Percentiles rank a stretch among this genome's conserved stretches.
phyloP scores from a whole-genome alignment of 1,140 invertebrate genomes.

The Berghia stephanieae region DNA sequence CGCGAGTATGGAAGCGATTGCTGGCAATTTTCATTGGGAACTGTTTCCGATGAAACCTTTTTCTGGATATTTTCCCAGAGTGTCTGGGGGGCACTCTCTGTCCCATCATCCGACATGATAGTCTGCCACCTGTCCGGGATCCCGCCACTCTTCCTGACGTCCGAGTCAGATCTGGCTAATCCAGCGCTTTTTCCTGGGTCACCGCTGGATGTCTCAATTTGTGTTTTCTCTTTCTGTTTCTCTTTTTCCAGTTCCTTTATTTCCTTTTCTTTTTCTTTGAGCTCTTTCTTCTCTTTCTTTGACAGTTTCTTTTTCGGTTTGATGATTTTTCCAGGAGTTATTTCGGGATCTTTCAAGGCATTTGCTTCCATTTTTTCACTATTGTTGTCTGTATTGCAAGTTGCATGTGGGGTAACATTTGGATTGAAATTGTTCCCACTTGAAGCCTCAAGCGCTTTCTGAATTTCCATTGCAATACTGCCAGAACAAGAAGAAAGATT shows the following conservation, averaged over 20 bases:
- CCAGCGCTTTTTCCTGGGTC: no score
- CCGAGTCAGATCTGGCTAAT: conserved; percentile 19
- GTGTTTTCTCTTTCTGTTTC: not conserved
- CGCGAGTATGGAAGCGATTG: not conserved
- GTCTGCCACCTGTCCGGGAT: conserved; percentile 21
- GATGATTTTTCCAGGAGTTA: no score
- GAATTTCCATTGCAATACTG: not conserved
- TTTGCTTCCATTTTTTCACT: no score
- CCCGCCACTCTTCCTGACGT: not conserved
- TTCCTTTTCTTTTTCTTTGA: not conserved
- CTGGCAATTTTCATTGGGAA: not conserved
- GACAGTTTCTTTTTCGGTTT: conserved; percentile 29
- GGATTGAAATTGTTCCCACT: no score
- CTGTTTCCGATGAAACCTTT: conserved; percentile 25
- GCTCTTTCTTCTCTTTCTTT: conserved; percentile 25
- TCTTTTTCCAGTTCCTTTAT: not conserved
- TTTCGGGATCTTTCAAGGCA: no score
- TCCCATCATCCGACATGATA: conserved; percentile 12
- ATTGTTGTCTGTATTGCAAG: not conserved
- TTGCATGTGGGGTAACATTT: not conserved
- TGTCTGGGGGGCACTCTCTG: conserved; percentile 18
- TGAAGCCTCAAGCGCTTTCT: no score
- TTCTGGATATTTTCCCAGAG: conserved; percentile 31
- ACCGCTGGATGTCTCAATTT: no score
- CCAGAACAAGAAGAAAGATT: conserved; percentile 5